Evolutionary conservation across 1,140 invertebrate genomes (phyloP).

Genomic region (Hormaphis cornu): DNA sequence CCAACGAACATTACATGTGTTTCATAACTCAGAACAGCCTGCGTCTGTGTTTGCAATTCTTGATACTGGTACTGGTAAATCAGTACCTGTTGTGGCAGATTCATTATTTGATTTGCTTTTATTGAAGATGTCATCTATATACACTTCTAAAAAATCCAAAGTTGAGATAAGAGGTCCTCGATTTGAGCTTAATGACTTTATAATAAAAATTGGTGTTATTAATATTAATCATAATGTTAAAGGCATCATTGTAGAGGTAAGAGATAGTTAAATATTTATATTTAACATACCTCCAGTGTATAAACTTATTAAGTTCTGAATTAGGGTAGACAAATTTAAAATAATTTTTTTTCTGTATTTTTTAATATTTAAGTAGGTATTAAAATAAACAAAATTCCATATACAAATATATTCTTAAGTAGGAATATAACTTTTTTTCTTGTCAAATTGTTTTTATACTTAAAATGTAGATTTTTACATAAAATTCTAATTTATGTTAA

Average conservation of each 20-base stretch:
- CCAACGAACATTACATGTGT: constrained; percentile 73
- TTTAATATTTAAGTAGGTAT: no score
- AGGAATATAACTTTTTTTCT: no score
- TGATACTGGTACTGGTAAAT: constrained; percentile 69
- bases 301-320: no score
- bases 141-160: constrained; percentile 73
- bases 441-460: no score
- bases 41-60: constrained; percentile 86
- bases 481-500: no score
- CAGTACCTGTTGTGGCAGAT: constrained; percentile 78
- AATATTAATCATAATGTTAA: constrained; percentile 89
- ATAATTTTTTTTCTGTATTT: no score
- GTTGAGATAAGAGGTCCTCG: constrained; percentile 86
- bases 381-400: no score
- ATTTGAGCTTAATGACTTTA: constrained; percentile 88
- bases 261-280: not conserved
- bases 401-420: no score
- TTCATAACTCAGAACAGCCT: constrained; percentile 92
- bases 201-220: constrained; percentile 86
- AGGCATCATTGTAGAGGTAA: constrained; percentile 84
- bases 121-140: constrained; percentile 76
- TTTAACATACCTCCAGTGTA: no score
- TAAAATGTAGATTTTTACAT: no score
- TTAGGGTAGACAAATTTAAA: no score
- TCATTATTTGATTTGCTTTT: constrained; percentile 83